Percentiles rank a stretch among this genome's conserved stretches.
Conservation (phyloP, 1,140 invertebrate genomes). For the Drosophila varians region DNA sequence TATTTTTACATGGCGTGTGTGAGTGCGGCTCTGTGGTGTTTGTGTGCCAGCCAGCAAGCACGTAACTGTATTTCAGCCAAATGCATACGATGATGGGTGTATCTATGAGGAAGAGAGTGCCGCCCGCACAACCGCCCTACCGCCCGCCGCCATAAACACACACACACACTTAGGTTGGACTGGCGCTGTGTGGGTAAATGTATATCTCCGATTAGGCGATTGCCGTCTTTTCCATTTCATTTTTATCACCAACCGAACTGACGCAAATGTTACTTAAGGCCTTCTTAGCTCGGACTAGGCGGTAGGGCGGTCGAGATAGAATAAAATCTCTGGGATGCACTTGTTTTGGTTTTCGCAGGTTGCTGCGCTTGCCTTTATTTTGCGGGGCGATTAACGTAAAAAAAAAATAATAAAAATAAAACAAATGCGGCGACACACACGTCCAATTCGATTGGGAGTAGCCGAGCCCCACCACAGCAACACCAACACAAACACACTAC, state of each 20-base stretch:
- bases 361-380: background rate
- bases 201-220: constrained; percentile 64
- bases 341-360: background rate
- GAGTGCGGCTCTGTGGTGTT: constrained; percentile 14
- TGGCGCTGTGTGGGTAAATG: background rate
- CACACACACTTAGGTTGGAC: constrained; percentile 20
- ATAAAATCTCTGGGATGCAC: background rate
- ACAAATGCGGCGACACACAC: constrained; percentile 38
- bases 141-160: constrained; percentile 33
- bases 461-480: constrained; percentile 2
- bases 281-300: constrained; percentile 16
- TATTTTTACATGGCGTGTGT: constrained; percentile 68
- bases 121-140: too few relatives aligned
- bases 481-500: constrained; percentile 34
- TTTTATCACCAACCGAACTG: constrained; percentile 39
- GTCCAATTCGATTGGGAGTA: constrained; percentile 51
- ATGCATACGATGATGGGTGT: constrained; percentile 52
- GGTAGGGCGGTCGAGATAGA: background rate
- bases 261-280: constrained; percentile 63
- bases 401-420: constrained; percentile 14
- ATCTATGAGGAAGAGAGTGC: constrained; percentile 48
- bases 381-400: background rate
- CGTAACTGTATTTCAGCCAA: constrained; percentile 74
- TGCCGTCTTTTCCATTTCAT: constrained; percentile 36
- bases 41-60: constrained; percentile 51